Evolutionary conservation across 2,797 vertebrate genomes (phyloP), one percentile per base, ranked within the genome.

Genomic region (Chromobotia macracanthus): DNA sequence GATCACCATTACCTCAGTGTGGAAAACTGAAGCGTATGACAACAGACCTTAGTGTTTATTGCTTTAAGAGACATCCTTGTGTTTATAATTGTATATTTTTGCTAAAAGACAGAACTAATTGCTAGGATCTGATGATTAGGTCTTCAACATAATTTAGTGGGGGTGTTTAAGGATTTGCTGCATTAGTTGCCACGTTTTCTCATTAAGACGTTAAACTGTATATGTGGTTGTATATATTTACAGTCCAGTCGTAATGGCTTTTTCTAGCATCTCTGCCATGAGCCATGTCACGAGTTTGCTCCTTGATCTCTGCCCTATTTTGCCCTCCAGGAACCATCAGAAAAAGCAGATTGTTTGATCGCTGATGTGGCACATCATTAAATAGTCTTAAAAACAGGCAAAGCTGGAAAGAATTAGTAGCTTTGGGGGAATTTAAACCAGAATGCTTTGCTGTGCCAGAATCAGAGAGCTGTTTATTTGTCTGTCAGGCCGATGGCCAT

Each of bases 391-490:
- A 82, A 84, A 89, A 87, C 84, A 87, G 65, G 68, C 68, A 58
- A 75, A 78, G 63, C 80, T 83, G 84, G 81, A 81, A 84, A 72
- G 60, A 77, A 84, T 84, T 84, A 77, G 23, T 58, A 80, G 61
- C 82, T 82, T 68, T 76, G 55, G 61, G 84, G 69, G 65, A 84
- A 83, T 84, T 83, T 79, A 61, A 78, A 79, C 80, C 63, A 61
- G 76, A 73, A 73, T 80, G 77, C 13, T 60, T 48, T 53, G 66
- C 68, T 70, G n/a, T 6, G 77, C 58, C 48, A 23, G 61, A 80
- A 73, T 64, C 55, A 63, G 38, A 28, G 68, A 82, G 80, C 66
- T 83, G 84, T 85, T 88, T 89, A 84, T 87, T 88, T 87, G 79
- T 87, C 81, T 82, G 72, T 18, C 38, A 51, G 58, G 64, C 82